Conservation (phyloP, 2,888 invertebrate species). For the Hypomecis punctinalis region DNA sequence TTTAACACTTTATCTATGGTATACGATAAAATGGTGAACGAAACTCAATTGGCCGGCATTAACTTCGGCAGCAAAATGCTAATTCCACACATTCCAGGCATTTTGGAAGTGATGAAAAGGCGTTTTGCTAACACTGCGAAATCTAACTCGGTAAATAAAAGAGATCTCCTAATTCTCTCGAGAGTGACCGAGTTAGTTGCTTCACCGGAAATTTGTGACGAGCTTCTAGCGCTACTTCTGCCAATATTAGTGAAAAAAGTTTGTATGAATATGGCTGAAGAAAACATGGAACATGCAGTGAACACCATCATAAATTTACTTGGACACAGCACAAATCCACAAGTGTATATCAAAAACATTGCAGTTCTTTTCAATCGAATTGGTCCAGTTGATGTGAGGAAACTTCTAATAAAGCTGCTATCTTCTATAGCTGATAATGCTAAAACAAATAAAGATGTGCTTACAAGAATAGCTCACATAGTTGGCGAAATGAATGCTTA, state of each 20-base stretch:
- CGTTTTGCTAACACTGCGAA: slow-evolving; percentile 86
- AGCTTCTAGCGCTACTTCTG: slow-evolving; percentile 88
- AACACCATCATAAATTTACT: slow-evolving; percentile 91
- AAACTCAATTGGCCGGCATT: slow-evolving; percentile 61
- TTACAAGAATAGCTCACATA: slow-evolving; percentile 83
- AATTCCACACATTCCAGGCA: slow-evolving; percentile 88
- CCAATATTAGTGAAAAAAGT: slow-evolving; percentile 89
- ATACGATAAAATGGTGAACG: slow-evolving; percentile 37
- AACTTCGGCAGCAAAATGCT: slow-evolving; percentile 91
- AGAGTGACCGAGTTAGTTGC: slow-evolving; percentile 90
- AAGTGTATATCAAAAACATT: slow-evolving; percentile 88
- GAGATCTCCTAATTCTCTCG: slow-evolving; percentile 90
- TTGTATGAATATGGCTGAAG: slow-evolving; percentile 86
- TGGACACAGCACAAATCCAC: slow-evolving; percentile 87
- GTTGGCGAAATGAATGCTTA: slow-evolving; percentile 92
- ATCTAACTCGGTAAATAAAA: slow-evolving; percentile 86
- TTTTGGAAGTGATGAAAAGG: slow-evolving; percentile 89
- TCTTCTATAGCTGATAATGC: slow-evolving; percentile 83
- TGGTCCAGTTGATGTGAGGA: slow-evolving; percentile 87
- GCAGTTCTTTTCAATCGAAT: slow-evolving; percentile 90
- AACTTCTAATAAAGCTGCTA: slow-evolving; percentile 87
- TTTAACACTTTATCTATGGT: slow-evolving; percentile 63
- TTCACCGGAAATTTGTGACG: slow-evolving; percentile 88
- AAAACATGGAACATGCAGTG: slow-evolving; percentile 88
- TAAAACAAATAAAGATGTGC: slow-evolving; percentile 63